Evolutionary conservation across 92 coral and sea anemone genomes (phyloP).

Genomic region (Scolanthus callimorphus): DNA sequence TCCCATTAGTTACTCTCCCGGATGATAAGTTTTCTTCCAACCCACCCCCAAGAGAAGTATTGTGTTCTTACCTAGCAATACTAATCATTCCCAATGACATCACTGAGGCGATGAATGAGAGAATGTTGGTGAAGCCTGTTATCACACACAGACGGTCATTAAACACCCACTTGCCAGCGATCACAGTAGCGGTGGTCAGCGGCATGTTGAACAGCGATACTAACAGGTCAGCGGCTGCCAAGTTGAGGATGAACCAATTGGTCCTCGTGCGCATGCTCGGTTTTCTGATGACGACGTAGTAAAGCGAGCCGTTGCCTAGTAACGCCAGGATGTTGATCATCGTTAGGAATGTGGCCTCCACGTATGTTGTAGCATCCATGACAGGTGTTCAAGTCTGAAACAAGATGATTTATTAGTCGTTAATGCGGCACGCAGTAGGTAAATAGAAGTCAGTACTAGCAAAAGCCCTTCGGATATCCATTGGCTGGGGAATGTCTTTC

Average conservation of each 20-base stretch:
- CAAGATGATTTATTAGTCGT: too few species aligned
- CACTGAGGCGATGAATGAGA: conserved; percentile 45
- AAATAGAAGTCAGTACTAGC: too few species aligned
- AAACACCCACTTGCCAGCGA: conserved; percentile 29
- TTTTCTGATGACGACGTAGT: conserved; percentile 35
- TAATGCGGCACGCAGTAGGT: too few species aligned
- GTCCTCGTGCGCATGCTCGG: conserved; percentile 34
- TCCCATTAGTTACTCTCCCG: too few species aligned
- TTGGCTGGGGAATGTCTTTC: too few species aligned
- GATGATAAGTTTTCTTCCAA: too few species aligned
- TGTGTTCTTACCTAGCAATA: conserved; percentile 50
- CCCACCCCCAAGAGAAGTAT: too few species aligned
- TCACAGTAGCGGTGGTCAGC: conserved; percentile 24
- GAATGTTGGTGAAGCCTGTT: conserved; percentile 33
- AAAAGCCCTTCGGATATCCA: too few species aligned
- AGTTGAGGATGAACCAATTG: conserved; percentile 43
- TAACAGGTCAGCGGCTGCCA: conserved; percentile 53
- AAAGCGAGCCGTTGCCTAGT: conserved; percentile 43
- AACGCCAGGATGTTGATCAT: conserved; percentile 21
- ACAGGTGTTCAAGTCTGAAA: background rate
- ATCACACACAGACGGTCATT: conserved; percentile 28
- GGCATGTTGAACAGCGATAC: conserved; percentile 60
- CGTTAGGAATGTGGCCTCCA: background rate
- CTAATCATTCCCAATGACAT: conserved; percentile 43
- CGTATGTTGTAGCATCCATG: background rate